These are phyloP conservation scores for Chamaetylas fuelleborni DNA, from an alignment of 2,113 vertebrate species.

Conservation along the genomic window DNA sequence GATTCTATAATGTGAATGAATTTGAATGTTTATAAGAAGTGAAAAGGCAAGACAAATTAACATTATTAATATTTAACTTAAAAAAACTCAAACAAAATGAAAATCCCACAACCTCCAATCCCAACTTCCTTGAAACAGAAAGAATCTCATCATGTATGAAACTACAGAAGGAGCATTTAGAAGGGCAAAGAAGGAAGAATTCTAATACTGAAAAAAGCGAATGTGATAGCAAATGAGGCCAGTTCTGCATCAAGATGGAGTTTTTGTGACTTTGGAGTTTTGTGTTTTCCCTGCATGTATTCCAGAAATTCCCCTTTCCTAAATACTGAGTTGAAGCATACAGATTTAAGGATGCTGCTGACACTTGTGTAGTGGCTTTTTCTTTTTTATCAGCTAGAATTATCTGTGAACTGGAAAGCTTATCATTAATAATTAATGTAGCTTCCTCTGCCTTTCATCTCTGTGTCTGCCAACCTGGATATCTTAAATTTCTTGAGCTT, in stretches of 20 bases:
- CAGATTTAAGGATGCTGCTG: neutral
- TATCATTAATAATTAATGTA: neutral
- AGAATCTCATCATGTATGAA: neutral
- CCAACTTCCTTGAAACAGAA: neutral
- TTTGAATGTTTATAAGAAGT: neutral
- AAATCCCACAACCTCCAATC: neutral
- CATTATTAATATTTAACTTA: neutral
- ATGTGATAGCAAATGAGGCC: neutral
- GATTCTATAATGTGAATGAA: no score
- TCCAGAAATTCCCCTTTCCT: neutral
- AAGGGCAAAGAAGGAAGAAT: neutral
- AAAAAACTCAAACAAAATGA: neutral
- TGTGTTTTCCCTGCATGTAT: neutral
- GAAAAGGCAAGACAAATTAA: neutral
- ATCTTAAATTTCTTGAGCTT: neutral
- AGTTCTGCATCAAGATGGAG: neutral
- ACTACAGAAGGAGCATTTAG: neutral
- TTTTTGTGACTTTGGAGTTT: neutral
- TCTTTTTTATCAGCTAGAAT: neutral
- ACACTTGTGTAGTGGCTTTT: accelerated
- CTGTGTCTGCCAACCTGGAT: neutral
- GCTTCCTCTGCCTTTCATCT: neutral
- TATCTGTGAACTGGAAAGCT: neutral
- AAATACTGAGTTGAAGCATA: neutral
- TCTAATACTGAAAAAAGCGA: neutral